phyloP scores from a whole-genome alignment of 2,113 vertebrate species.

The Calidris pugnax region DNA sequence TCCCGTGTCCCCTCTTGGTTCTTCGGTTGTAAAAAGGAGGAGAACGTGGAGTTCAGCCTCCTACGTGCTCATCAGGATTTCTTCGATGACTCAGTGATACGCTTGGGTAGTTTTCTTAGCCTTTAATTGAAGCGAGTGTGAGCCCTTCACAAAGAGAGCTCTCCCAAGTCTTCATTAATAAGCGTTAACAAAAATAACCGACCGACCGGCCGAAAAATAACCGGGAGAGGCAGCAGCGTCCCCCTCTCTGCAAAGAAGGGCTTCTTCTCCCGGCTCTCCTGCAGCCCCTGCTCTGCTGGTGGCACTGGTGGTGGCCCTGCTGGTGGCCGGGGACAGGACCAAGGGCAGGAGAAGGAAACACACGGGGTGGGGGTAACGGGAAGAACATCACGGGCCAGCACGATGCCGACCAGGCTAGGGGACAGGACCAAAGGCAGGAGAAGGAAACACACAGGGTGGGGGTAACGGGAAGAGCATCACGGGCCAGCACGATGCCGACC shows the following conservation, averaged over 20 bases:
- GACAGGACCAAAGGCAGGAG: too few species aligned
- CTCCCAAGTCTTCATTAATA: constrained; percentile 24
- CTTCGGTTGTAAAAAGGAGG: not conserved
- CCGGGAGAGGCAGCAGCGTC: not conserved
- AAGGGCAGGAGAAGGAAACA: not conserved
- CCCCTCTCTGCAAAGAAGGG: fast-evolving
- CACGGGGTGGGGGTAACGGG: fast-evolving
- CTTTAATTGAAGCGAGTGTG: constrained; percentile 1
- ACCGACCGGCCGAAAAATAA: not conserved
- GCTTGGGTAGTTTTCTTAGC: constrained; percentile 46
- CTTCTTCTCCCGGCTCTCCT: not conserved
- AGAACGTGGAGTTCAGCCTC: not conserved
- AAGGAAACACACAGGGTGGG: too few species aligned
- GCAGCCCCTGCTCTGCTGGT: not conserved
- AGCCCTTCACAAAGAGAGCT: constrained; percentile 30
- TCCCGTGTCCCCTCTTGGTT: not conserved
- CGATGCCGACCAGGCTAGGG: not conserved
- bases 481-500: too few species aligned
- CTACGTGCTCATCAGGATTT: constrained; percentile 15
- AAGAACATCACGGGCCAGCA: not conserved
- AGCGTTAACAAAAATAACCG: constrained; percentile 25
- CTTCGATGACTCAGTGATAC: constrained; percentile 53
- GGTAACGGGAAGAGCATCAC: too few species aligned
- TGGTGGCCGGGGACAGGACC: fast-evolving
- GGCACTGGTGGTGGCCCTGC: not conserved